phyloP scores from a whole-genome alignment of 2,797 vertebrate species.

The Enteromius treurensis region DNA sequence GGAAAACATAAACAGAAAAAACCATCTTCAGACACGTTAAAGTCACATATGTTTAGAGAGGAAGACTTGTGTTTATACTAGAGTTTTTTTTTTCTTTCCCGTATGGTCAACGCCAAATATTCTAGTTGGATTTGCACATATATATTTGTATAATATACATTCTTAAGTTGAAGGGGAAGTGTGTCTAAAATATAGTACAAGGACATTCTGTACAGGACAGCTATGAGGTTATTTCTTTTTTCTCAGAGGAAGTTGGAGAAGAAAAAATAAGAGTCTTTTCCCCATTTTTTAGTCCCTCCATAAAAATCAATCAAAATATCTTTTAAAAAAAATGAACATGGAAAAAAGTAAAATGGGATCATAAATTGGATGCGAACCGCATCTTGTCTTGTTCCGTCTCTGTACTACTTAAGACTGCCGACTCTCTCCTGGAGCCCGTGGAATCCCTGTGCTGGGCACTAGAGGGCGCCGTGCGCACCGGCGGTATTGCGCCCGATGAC shows the following conservation, averaged over 20 bases:
- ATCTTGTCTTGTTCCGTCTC: conserved; percentile 97
- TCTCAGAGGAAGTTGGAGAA: conserved; percentile 75
- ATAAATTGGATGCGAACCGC: conserved; percentile 97
- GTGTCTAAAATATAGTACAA: conserved; percentile 94
- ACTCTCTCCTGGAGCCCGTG: conserved; percentile 83
- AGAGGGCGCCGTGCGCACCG: conserved; percentile 77
- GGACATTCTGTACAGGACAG: conserved; percentile 86
- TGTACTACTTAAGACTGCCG: conserved; percentile 89
- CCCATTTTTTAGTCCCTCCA: conserved; percentile 76
- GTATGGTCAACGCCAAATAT: conserved; percentile 82
- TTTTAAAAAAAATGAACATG: conserved; percentile 62
- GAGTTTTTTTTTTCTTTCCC: conserved; percentile 71
- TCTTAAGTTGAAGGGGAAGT: conserved; percentile 88
- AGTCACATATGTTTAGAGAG: conserved; percentile 79
- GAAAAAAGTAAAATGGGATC: conserved; percentile 77
- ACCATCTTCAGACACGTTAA: conserved; percentile 66
- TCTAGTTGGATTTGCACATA: conserved; percentile 74
- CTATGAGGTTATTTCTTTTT: conserved; percentile 81
- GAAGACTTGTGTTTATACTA: conserved; percentile 86
- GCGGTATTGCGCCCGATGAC: conserved; percentile 94
- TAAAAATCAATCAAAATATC: conserved; percentile 78
- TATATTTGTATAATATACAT: conserved; percentile 86
- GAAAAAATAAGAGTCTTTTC: conserved; percentile 77
- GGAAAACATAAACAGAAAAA: conserved; percentile 52
- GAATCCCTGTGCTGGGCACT: conserved; percentile 86